Evolutionary conservation across 1,140 invertebrate species (phyloP), one percentile per base, ranked within the genome.

Genomic region (Pseudachorutes palmiensis): DNA sequence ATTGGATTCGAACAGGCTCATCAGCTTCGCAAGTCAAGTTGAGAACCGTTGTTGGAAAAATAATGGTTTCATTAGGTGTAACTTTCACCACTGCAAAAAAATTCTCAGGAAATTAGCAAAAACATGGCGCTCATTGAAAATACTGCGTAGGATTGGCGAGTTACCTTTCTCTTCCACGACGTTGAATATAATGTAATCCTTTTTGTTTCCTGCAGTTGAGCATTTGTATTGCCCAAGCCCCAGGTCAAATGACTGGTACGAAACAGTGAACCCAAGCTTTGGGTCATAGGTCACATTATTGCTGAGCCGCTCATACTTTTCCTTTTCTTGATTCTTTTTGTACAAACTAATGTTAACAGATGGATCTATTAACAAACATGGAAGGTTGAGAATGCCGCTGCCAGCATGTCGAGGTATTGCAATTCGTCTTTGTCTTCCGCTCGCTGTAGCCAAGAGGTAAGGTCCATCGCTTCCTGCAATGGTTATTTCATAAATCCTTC

Each of bases 11-110:
- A 1, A 70, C 69, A 0, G 69, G 65, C 24, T 70, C 69, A 32
- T 67, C 69, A 0, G 69, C 51, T 58, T 64, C 65, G 33, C 69
- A 70, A 48, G 69, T 70, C 0, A 70, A 48, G 28, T 70, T 70
- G 14, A 70, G 28, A 1, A 67, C 55, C 16, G 32, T 41, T 1
- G 62, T 36, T 26, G 62, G 57, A 29, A 49, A 70, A 5, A 70
- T 57, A 28, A 63, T 49, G 2, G 31, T 58, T 31, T 49, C 29
- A 28, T 63, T 22, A 22, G 69, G 69, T 24, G 32, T 64, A 16
- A 64, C 62, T 22, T 5, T 41, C 36, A 41, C 36, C 19, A 9
- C 36, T 41, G 36, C 19, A 41, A 41, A 65, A 41, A 22, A 65
- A 62, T 41, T 28, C 65, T 70, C 19, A 2, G 16, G 19, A 49